A percentile compares a stretch with the other conserved stretches of the same genome.
Conservation (phyloP, 2,797 vertebrate species). For the Dipus sagitta region DNA sequence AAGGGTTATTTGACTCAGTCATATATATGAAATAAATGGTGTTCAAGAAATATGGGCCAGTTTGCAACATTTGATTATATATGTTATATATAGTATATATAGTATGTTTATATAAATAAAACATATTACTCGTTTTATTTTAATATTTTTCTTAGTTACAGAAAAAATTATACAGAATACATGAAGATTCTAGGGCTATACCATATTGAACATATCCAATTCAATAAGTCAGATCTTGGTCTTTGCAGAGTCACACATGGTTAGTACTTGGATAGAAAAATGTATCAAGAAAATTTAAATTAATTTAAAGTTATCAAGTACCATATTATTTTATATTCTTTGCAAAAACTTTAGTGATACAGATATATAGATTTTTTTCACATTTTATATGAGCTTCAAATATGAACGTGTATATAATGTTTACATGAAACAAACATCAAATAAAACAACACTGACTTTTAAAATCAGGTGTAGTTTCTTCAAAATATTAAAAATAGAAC, state of each 20-base stretch:
- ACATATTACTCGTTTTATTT: not conserved
- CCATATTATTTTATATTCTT: slow-evolving; percentile 40
- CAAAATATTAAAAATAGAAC: too few species aligned
- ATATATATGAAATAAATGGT: too few species aligned
- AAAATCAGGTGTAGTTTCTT: not conserved
- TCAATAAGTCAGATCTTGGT: too few species aligned
- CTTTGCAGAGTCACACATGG: not conserved
- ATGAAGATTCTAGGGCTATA: too few species aligned
- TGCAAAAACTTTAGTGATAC: slow-evolving; percentile 16
- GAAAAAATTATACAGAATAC: not conserved
- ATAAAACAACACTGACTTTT: not conserved
- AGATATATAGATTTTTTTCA: not conserved
- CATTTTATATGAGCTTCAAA: slow-evolving; percentile 33
- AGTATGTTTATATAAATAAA: not conserved
- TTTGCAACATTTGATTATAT: not conserved
- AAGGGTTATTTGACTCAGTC: not conserved
- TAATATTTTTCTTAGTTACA: not conserved
- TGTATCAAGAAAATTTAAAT: slow-evolving; percentile 12
- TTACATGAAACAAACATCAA: not conserved
- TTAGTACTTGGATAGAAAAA: not conserved
- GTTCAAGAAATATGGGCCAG: not conserved
- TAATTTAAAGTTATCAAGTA: not conserved
- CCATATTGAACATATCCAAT: too few species aligned
- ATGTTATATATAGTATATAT: not conserved
- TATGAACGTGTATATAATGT: not conserved